Evolutionary conservation across 2,888 invertebrate genomes (phyloP), one percentile per base, ranked within the genome.

Genomic region (Adelphocoris suturalis): DNA sequence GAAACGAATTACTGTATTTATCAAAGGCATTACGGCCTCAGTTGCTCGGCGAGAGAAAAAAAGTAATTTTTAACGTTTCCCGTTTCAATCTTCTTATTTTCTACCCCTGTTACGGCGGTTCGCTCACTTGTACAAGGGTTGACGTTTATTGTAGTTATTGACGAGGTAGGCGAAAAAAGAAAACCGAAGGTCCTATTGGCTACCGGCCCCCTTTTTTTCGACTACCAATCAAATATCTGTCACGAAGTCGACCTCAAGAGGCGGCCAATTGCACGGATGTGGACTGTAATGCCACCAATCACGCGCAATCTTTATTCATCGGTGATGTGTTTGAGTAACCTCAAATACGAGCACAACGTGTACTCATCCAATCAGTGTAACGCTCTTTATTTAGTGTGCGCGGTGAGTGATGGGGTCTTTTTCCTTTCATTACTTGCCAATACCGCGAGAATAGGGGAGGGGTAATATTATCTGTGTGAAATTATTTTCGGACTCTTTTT

Each of bases 211-310:
- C 37, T 16, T 78, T 78, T 78, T 78, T 78, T 46, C 46, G 78
- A 46, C 37, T 16, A 14, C 37, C 78, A 78, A 78, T 78, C 78
- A 78, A 78, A 78, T 78, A 78, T 78, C 78, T 78, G 78, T 78
- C 78, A 78, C 78, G 47, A 78, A 78, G 78, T 78, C 37, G 78
- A 46, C 78, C 68, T 68, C 68, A 19, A 27, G 19, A n/a, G n/a
- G n/a, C 13, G 68, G 68, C 68, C 68, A 68, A 68, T 68, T 12
- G 23, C 23, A 68, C 27, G n/a, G 27, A 11, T 19, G 68, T 68
- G 68, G 68, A 0, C 68, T n/a, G 23, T 68, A 68, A 68, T 68
- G 68, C 68, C 23, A 27, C 68, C 68, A 68, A 68, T 68, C 68
- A 68, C 27, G 9, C 68, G 68, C 23, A 68, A 68, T 68, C 68